Evolutionary conservation across 2,888 invertebrate species (phyloP).

Genomic region (Euplexia lucipara): DNA sequence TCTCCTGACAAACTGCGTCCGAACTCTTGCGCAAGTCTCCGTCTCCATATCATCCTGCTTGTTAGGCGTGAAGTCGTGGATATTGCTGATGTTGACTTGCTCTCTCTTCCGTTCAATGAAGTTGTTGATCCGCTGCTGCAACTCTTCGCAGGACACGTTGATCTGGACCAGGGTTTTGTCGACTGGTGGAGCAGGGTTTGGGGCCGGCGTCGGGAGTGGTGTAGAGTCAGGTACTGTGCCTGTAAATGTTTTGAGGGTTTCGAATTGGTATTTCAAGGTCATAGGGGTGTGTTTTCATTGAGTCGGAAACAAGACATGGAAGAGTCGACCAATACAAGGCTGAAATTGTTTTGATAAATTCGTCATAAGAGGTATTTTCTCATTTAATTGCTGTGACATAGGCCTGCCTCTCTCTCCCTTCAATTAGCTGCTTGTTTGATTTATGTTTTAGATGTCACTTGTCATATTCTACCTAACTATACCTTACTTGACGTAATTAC

Average conservation of each 20-base stretch:
- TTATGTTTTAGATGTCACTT: no score
- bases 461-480: no score
- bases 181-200: conserved; percentile 59
- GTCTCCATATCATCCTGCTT: conserved; percentile 81
- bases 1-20: conserved; percentile 93
- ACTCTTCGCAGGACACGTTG: conserved; percentile 92
- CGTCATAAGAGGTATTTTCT: no score
- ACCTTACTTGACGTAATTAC: no score
- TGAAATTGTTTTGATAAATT: no score
- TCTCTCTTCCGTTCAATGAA: conserved; percentile 94
- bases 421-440: no score
- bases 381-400: no score
- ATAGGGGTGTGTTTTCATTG: no score
- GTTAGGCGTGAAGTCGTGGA: conserved; percentile 93
- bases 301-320: no score
- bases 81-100: conserved; percentile 93
- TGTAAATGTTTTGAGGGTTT: conserved; percentile 46
- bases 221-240: conserved; percentile 62
- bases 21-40: conserved; percentile 94
- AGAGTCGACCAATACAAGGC: no score
- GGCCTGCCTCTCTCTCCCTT: no score
- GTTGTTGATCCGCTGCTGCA: conserved; percentile 93
- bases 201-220: conserved; percentile 49
- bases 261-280: background rate
- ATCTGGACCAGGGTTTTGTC: conserved; percentile 92